Base-by-base conservation (phyloP, 2,113 vertebrate genomes). In the Larimichthys polyactis region DNA sequence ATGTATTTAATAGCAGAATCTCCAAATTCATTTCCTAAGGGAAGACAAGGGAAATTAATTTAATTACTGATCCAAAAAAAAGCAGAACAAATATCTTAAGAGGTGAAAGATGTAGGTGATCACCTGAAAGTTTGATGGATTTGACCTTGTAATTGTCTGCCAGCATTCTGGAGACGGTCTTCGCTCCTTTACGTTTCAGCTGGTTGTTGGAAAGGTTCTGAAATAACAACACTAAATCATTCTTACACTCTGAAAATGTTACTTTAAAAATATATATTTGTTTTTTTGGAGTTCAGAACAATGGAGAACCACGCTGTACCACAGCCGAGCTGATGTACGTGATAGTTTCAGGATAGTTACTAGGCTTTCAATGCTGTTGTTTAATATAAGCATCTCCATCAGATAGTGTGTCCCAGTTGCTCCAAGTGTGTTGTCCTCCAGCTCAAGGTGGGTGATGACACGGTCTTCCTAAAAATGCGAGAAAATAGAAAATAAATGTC, bases 141-240 rank as follows among this genome's bases (percentile, higher is more conserved):
- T 49, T 22, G 7, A 97, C 62, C 51, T 92, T 94, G 62, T 24
- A 12, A 16, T 95, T 96, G 63, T 89, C 81, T 46, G 75, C 83
- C 72, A 96, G 90, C 77, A 96, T 95, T 64, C 77, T 76, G 32
- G 92, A 89, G 80, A 96, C 85, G 71, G 85, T 67, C 57, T 80
- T 66, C 6, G 94, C 94, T 54, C 94, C 96, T 78, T 90, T 51
- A 24, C 88, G 83, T 36, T 68, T 79, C 32, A 97, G 88, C 2
- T 92, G 44, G 81, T 97, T 96, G 67, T 92, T 65, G 3, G 95
- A 96, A 29, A 96, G 75, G 54, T 96, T 96, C 96, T 97, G 86
- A 83, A 80, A 90, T 49, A 36, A 75, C 88, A 16, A 78, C 0
- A 12, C 36, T 40, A 55, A 24, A 17, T 16, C 48, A 20, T 62